Base-by-base conservation (phyloP, 2,888 invertebrate species). In the Rhyacophila evoluta region DNA sequence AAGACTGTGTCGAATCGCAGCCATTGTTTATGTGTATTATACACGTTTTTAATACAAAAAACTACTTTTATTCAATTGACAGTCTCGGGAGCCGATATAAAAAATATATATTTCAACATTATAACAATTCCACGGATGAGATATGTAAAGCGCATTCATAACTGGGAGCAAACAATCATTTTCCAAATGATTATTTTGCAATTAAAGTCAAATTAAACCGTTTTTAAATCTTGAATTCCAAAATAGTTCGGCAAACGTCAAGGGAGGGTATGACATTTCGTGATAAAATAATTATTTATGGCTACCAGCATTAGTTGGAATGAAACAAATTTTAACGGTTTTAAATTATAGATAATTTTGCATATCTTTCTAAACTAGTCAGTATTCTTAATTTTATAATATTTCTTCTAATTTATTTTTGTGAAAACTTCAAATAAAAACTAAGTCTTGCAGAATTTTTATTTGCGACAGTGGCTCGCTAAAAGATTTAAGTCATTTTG, bases 1-100 rank as follows among this genome's bases (percentile, higher is more conserved):
- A 78, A 96, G 87, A 36, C 92, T 92, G 84, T 95, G 94, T 83
- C 95, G 91, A 81, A 95, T 93, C 28, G 94, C 92, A 79, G 94
- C 92, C 94, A 94, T 94, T n/a, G 25, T 77, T 10, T 8, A 15
- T 37, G 33, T 55, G 55, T 25, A 55, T 55, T 55, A 25, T 55
- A 19, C 29, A 29, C 28, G 27, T 69, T 69, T 69, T 69, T 29
- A 28, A 28, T 69, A 69, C 55, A 55, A 55, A 55, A 55, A 55
- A 55, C 55, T 55, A 55, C 55, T 55, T 55, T 25, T 55, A 55
- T 55, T 55, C 55, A 55, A 55, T 55, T 55, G 55, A 55, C 25
- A 19, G 55, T 55, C 55, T 55, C 10, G 55, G 55, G 55, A 55
- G 19, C 55, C 55, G 55, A 55, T 19, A 19, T 55, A 55, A 55